Evolutionary conservation across 2,797 vertebrate species (phyloP).

Genomic region (Neomorphus geoffroyi): DNA sequence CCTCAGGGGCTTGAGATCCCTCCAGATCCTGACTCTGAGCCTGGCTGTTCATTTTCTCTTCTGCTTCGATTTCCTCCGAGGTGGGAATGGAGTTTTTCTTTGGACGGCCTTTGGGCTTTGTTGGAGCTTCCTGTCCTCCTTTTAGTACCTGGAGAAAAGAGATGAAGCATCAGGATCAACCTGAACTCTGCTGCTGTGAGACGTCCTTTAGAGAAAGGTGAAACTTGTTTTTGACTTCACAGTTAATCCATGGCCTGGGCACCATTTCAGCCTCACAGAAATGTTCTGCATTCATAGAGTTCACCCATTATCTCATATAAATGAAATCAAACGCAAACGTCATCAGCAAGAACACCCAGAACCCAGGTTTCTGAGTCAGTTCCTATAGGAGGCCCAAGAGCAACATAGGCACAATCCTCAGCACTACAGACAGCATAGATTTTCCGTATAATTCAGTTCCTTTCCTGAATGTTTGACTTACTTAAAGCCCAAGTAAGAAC

Average conservation of each 20-base stretch:
- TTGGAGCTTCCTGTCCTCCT: conserved; percentile 97
- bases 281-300: neutral
- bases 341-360: neutral
- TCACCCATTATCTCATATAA: neutral
- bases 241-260: neutral
- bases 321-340: neutral
- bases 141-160: conserved; percentile 87
- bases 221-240: neutral
- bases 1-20: neutral
- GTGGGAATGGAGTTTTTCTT: conserved; percentile 99
- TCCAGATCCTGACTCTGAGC: conserved; percentile 64
- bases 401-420: neutral
- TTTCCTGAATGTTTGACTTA: neutral
- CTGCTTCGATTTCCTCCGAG: conserved; percentile 95
- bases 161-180: neutral
- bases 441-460: neutral
- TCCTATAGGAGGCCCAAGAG: neutral
- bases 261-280: neutral
- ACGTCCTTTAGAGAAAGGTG: neutral
- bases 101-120: conserved; percentile 97
- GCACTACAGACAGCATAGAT: neutral
- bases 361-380: neutral
- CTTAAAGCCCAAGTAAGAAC: neutral
- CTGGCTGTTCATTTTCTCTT: conserved; percentile 86
- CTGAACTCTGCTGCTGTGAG: neutral